Evolutionary conservation across 2,797 vertebrate species (phyloP), one percentile per base, ranked within the genome.

Genomic region (Sphenodon punctatus): DNA sequence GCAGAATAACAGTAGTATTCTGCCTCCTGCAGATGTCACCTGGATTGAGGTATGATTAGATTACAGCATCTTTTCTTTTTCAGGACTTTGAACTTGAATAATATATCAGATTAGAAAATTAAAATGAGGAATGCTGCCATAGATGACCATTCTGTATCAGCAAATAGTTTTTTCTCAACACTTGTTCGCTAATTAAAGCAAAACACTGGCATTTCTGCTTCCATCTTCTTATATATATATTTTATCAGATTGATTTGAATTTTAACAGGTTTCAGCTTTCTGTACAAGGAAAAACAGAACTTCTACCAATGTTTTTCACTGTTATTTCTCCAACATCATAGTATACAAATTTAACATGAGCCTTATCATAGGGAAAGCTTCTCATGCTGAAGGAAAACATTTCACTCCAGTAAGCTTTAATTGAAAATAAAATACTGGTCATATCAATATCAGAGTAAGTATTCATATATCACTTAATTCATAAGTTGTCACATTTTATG

Each of bases 11-110:
- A 95, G 88, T 92, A 93, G 89, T 82, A 86, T 92, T 87, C 93
- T 93, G 87, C 93, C 95, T 94, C 86, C 94, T 93, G 93, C 88
- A 94, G 84, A 92, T 94, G 93, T 95, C 92, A 94, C 94, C 94
- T 95, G 91, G 80, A 84, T 93, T 86, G 80, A 85, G 85, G 85
- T 94, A 93, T 93, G 93, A 95, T 95, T 94, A 91, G 85, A 87
- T 94, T 94, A 94, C 80, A 89, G 80, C 55, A 67, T 92, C 72
- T 90, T 93, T 92, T 91, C 87, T 91, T 30, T 64, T 88, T 93
- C 90, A 91, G 79, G 92, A 79, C 82, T 90, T 84, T 75, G 80
- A 87, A 75, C 85, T 89, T 91, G 90, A 94, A 90, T 91, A 86
- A 83, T 89, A 74, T 85, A 91, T 90, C 72, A 81, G 78, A 85